A percentile compares a stretch with the other conserved stretches of the same genome.
Conservation (phyloP, 2,888 invertebrate genomes). For the Synanthedon andrenaeformis region DNA sequence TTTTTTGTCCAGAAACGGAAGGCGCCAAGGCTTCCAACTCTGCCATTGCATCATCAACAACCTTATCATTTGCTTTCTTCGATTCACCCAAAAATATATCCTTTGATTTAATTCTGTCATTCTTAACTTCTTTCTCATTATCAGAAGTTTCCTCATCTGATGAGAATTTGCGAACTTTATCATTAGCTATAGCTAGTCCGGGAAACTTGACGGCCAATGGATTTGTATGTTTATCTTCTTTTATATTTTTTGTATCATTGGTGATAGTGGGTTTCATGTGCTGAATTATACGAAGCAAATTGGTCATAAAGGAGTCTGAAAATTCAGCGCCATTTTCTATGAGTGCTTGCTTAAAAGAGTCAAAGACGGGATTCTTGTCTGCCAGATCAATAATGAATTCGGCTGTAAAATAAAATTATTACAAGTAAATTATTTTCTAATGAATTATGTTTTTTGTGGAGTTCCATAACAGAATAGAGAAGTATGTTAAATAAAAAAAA, state of each 20-base stretch:
- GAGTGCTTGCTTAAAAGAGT: slow-evolving; percentile 88
- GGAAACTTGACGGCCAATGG: slow-evolving; percentile 80
- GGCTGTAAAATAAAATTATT: slow-evolving; percentile 74
- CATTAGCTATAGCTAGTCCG: slow-evolving; percentile 84
- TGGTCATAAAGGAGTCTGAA: slow-evolving; percentile 94
- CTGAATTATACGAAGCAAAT: slow-evolving; percentile 93
- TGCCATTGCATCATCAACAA: slow-evolving; percentile 86
- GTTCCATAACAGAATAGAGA: neutral
- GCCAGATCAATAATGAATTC: slow-evolving; percentile 97
- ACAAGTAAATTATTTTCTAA: neutral
- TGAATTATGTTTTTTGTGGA: neutral
- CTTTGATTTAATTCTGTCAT: slow-evolving; percentile 46
- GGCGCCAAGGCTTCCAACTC: slow-evolving; percentile 88
- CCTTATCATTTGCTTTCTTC: slow-evolving; percentile 37
- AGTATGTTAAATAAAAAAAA: neutral
- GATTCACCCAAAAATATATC: slow-evolving; percentile 55
- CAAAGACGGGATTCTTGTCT: slow-evolving; percentile 86
- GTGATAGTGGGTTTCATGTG: slow-evolving; percentile 83
- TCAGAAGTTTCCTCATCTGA: slow-evolving; percentile 50
- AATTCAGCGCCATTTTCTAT: slow-evolving; percentile 95
- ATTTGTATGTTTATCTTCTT: slow-evolving; percentile 43
- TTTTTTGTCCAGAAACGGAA: slow-evolving; percentile 44
- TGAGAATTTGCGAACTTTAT: slow-evolving; percentile 61
- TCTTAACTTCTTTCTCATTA: slow-evolving; percentile 30
- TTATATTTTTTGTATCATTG: slow-evolving; percentile 22